Evolutionary conservation across 2,113 vertebrate species (phyloP).

Genomic region (Athene noctua): DNA sequence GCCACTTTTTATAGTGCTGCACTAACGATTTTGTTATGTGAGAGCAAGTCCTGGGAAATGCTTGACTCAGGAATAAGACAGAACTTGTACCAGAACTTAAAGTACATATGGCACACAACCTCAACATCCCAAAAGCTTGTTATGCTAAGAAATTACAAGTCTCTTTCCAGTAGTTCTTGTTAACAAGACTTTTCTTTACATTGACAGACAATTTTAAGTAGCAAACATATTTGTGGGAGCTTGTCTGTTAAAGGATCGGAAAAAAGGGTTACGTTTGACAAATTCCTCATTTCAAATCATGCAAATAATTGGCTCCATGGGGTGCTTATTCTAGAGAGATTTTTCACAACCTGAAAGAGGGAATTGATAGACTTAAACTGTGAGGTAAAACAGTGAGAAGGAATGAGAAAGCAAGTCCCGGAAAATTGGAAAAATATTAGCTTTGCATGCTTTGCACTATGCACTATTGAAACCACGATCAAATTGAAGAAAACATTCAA

Average conservation of each 20-base stretch:
- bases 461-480: background rate
- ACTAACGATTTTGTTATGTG: background rate
- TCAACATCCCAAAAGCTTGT: background rate
- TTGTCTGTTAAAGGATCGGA: background rate
- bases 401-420: background rate
- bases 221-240: constrained; percentile 7
- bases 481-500: background rate
- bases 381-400: background rate
- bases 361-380: background rate
- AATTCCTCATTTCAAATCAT: constrained; percentile 57
- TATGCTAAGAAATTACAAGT: background rate
- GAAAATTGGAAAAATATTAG: background rate
- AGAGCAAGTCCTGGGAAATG: constrained; percentile 3
- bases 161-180: background rate
- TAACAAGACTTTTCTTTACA: constrained; percentile 18
- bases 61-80: background rate
- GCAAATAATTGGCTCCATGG: constrained; percentile 55
- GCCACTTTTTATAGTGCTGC: background rate
- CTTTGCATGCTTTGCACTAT: background rate
- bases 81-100: background rate
- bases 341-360: constrained; percentile 12
- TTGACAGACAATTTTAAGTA: background rate
- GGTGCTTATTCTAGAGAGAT: constrained; percentile 25
- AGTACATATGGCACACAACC: background rate
- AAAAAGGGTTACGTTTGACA: constrained; percentile 11